Base-by-base conservation (phyloP, 2,797 vertebrate species). In the Oreortyx pictus region DNA sequence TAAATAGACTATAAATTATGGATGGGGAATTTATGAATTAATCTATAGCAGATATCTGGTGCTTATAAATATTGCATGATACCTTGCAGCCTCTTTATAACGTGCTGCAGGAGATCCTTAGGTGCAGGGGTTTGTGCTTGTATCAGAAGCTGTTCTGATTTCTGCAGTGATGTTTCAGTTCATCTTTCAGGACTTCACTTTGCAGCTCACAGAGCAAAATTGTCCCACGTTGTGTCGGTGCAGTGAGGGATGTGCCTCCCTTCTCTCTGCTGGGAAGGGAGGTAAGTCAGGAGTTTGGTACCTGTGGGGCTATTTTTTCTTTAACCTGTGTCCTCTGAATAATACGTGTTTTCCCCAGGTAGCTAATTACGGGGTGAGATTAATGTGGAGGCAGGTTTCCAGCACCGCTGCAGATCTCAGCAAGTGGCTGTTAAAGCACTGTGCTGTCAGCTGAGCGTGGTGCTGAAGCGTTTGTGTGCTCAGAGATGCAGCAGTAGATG, bases 351-450 rank as follows among this genome's bases (percentile, higher is more conserved):
- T 97, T 97, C 97, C 94, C 95, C 47, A 77, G 94, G 96, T 95
- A 97, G 90, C 94, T 97, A 96, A 97, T 98, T 97, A 97, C 71
- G 90, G 90, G 81, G 49, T 77, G 83, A 95, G 94, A 96, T 97
- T 95, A 97, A 96, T 95, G 59, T 44, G 62, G 93, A 68, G 88
- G 91, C 94, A 91, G 93, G 60, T 87, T 97, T 91, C 79, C 94
- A 47, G 82, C 88, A 67, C 94, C 88, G 62, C 88, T 92, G 76
- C 77, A 88, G 87, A 88, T 93, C 90, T 92, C 59, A 31, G 90
- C 80, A 96, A 94, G 90, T 64, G 89, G 88, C 66, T 70, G 19
- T 92, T 88, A 47, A 86, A 94, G 85, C 76, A 44, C 68, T 78
- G 52, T 41, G 25, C 0, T 88, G 60, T 86, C 70, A 47, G 83